Base-by-base conservation (phyloP, 2,797 vertebrate genomes). In the Lutjanus argentimaculatus region DNA sequence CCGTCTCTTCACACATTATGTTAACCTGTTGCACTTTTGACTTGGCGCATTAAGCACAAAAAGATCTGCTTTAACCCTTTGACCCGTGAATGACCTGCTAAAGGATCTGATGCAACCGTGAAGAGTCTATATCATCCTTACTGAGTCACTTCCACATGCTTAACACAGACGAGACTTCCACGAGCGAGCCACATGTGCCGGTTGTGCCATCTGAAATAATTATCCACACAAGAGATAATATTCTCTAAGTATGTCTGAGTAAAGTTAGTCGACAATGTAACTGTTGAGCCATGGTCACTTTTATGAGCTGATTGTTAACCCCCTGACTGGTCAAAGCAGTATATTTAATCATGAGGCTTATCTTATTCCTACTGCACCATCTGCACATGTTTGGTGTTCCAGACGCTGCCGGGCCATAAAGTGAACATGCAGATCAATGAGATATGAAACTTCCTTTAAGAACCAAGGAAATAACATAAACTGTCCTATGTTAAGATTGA, bases 21-120 rank as follows among this genome's bases (percentile, higher is more conserved):
- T 82, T 86, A 82, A 88, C 75, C 78, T 67, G 40, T 59, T 83
- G 56, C 77, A 70, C 76, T 75, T 78, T 76, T 17, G 42, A 73
- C 40, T n/a, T 61, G 72, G 72, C 2, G 9, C 69, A 42, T 85
- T 78, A 71, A 78, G 59, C 53, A 61, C 53, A 55, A 46, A 74
- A 61, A 68, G 14, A 73, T 85, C 46, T 58, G 48, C 56, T 75
- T 55, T 82, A 58, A 86, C 61, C 78, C 40, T 65, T 45, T 89
- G 66, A 80, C 79, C 67, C 65, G 40, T 70, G 52, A 51, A 63
- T 77, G 75, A 73, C 82, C 65, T 42, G 62, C 46, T 77, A 8
- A 75, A 83, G 36, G 75, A 70, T 66, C 72, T 46, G 70, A 81
- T 52, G 72, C 55, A 77, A 80, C 74, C 83, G 68, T 70, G 65